Conservation (phyloP, 1,140 invertebrate species). For the Neuroterus valhalla region DNA sequence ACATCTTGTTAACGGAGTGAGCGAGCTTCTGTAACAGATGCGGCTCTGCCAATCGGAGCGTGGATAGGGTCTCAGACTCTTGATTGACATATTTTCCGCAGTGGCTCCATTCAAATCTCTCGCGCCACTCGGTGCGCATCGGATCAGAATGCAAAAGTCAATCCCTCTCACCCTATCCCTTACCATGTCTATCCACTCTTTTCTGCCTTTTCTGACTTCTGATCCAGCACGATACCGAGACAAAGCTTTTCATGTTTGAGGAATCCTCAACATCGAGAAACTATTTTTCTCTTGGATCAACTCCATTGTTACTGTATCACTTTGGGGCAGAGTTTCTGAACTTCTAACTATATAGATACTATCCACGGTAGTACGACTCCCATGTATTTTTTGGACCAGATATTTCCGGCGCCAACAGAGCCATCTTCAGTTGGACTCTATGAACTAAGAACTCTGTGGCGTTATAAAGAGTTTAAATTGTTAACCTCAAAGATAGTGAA, state of each 20-base stretch:
- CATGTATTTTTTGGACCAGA: too few species aligned
- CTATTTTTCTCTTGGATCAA: neutral
- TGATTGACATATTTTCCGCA: slow-evolving; percentile 73
- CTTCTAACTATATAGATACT: too few species aligned
- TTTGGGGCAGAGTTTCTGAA: too few species aligned
- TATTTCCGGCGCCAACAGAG: too few species aligned
- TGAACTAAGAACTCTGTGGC: too few species aligned
- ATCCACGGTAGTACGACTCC: too few species aligned
- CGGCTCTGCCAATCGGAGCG: slow-evolving; percentile 64
- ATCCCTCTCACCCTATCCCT: slow-evolving; percentile 34
- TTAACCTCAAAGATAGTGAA: too few species aligned
- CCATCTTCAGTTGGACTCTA: too few species aligned
- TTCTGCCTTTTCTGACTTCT: neutral
- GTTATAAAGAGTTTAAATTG: too few species aligned
- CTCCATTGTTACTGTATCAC: too few species aligned
- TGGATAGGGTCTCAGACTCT: slow-evolving; percentile 56
- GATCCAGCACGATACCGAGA: neutral
- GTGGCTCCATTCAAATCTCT: slow-evolving; percentile 61
- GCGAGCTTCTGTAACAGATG: slow-evolving; percentile 65
- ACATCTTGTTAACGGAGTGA: slow-evolving; percentile 60
- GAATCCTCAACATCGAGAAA: neutral
- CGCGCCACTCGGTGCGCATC: slow-evolving; percentile 47
- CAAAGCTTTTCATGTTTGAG: neutral
- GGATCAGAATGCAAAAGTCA: slow-evolving; percentile 50
- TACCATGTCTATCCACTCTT: neutral